Evolutionary conservation across 2,797 vertebrate genomes (phyloP).

Genomic region (Chiroxiphia lanceolata): DNA sequence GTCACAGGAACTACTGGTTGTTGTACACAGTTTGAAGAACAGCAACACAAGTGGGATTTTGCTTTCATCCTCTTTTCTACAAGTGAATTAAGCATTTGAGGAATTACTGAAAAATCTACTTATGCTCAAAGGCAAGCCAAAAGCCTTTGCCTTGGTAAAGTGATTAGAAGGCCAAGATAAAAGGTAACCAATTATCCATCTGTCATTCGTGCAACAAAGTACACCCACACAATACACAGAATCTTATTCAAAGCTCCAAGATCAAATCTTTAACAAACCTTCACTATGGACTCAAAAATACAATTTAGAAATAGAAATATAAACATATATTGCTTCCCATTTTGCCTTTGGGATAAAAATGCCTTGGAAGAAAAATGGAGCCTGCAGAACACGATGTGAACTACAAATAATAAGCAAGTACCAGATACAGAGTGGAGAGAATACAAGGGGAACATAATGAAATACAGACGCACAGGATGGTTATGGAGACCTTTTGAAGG

Average conservation of each 20-base stretch:
- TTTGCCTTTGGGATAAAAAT: neutral
- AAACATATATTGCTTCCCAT: neutral
- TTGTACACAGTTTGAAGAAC: neutral
- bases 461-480: neutral
- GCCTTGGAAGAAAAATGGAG: neutral
- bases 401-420: neutral
- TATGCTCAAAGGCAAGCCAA: neutral
- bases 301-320: neutral
- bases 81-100: neutral
- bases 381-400: neutral
- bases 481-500: neutral
- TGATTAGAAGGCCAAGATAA: neutral
- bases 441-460: neutral
- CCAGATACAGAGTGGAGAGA: neutral
- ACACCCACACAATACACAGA: neutral
- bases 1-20: neutral
- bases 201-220: neutral
- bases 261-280: neutral
- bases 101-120: constrained; percentile 15
- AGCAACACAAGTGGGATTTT: neutral
- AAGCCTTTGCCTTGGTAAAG: neutral
- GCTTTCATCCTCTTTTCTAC: constrained; percentile 18
- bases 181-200: neutral
- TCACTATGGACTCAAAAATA: neutral
- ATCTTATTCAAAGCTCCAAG: neutral